Percentiles rank a stretch among this genome's conserved stretches.
These are phyloP conservation scores for Deilephila porcellus DNA, from an alignment of 2,888 invertebrate genomes.

Conservation along the genomic window DNA sequence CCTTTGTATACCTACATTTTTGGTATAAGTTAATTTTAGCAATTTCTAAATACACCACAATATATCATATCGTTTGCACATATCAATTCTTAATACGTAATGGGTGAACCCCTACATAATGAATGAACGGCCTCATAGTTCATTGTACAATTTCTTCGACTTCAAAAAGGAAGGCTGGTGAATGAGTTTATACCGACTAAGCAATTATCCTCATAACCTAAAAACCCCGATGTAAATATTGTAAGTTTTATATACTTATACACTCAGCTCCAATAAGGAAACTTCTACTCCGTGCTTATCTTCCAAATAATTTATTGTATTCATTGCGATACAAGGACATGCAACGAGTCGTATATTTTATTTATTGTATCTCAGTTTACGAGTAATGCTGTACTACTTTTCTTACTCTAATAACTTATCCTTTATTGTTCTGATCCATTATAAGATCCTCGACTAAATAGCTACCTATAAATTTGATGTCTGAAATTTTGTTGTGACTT, in stretches of 20 bases:
- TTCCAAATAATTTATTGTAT: constrained; percentile 20
- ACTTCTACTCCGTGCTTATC: constrained; percentile 3
- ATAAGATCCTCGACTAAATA: neutral
- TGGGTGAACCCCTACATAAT: no score
- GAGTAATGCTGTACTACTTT: neutral
- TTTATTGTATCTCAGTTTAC: constrained; percentile 20
- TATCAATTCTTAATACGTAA: no score
- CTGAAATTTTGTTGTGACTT: neutral
- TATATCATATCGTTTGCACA: no score
- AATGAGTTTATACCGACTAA: neutral
- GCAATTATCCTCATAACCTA: neutral
- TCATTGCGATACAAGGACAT: constrained; percentile 9
- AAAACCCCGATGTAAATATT: neutral
- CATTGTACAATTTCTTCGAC: no score
- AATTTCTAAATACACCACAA: no score
- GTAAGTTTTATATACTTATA: neutral
- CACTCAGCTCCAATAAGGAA: constrained; percentile 19
- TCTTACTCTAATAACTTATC: neutral
- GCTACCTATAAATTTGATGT: neutral
- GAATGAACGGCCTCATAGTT: no score
- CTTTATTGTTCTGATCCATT: constrained; percentile 3
- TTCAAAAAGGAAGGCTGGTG: no score
- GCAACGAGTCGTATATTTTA: constrained; percentile 18
- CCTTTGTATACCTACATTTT: no score
- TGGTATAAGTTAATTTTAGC: no score